Percentiles rank a stretch among this genome's conserved stretches.
These are phyloP conservation scores for Chaetura pelagica DNA, from an alignment of 2,113 vertebrate species.

Conservation along the genomic window DNA sequence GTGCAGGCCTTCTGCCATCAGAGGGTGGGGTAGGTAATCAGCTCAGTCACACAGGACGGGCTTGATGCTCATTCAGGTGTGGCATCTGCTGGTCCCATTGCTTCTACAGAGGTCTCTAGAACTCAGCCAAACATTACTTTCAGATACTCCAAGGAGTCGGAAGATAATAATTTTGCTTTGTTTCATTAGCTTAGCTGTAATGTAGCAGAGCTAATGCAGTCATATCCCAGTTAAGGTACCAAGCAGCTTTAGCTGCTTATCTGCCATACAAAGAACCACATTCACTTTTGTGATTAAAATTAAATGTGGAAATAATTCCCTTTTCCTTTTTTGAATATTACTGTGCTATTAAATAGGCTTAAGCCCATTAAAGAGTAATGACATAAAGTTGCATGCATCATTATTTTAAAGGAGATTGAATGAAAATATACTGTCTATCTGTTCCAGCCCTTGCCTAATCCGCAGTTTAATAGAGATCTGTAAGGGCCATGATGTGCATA, in stretches of 20 bases:
- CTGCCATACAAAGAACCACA: slow-evolving; percentile 28
- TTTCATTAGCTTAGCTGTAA: slow-evolving; percentile 77
- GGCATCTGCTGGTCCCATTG: neutral
- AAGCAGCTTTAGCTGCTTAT: slow-evolving; percentile 66
- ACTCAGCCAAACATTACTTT: neutral
- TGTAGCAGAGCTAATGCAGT: slow-evolving; percentile 77
- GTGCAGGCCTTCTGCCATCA: fast-evolving
- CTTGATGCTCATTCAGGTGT: neutral
- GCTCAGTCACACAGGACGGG: fast-evolving
- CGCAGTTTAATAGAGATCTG: slow-evolving; percentile 61
- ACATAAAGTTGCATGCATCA: slow-evolving; percentile 75
- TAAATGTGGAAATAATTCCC: slow-evolving; percentile 79
- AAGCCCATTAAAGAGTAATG: slow-evolving; percentile 80
- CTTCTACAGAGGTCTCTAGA: neutral
- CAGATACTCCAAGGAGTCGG: slow-evolving; percentile 26
- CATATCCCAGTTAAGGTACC: slow-evolving; percentile 45
- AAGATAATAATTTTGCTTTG: slow-evolving; percentile 68
- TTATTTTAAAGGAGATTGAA: slow-evolving; percentile 79
- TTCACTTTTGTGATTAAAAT: slow-evolving; percentile 75
- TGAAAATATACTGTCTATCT: slow-evolving; percentile 72
- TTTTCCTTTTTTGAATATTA: slow-evolving; percentile 78
- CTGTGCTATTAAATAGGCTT: slow-evolving; percentile 80
- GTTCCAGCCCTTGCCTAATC: slow-evolving; percentile 61
- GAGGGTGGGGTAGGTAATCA: fast-evolving
- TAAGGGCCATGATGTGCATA: slow-evolving; percentile 7